Conservation (phyloP, 2,888 invertebrate species). For the Ophioninae sp. region DNA sequence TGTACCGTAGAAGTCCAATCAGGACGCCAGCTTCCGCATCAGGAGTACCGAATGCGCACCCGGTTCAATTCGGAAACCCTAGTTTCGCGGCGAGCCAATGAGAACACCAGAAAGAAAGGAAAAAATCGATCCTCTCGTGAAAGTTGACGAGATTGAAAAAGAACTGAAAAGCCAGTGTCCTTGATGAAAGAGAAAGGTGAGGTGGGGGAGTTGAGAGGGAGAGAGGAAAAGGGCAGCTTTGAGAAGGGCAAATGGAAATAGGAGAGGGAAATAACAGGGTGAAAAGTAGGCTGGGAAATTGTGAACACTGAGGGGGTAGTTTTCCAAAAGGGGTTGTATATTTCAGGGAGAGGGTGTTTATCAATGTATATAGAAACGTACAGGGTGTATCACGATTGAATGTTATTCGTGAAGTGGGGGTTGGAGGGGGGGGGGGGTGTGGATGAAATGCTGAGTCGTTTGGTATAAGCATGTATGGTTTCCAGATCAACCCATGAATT, state of each 20-base stretch:
- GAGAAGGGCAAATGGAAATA: not conserved
- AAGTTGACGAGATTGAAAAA: slow-evolving; percentile 59
- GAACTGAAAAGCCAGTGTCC: slow-evolving; percentile 45
- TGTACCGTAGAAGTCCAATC: not conserved
- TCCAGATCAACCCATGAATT: no score
- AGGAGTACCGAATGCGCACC: slow-evolving; percentile 22
- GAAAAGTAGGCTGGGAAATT: slow-evolving; percentile 60
- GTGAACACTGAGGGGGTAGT: slow-evolving; percentile 54
- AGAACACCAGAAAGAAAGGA: slow-evolving; percentile 29
- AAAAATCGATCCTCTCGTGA: slow-evolving; percentile 50
- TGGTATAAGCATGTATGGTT: no score
- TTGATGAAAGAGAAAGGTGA: not conserved
- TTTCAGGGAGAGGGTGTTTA: slow-evolving; percentile 24
- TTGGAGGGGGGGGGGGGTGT: no score
- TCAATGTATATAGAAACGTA: slow-evolving; percentile 1
- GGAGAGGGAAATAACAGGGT: slow-evolving; percentile 46
- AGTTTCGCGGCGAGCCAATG: slow-evolving; percentile 23
- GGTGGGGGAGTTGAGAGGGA: not conserved
- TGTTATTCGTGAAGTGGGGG: no score
- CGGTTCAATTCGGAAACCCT: slow-evolving; percentile 35
- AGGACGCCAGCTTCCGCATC: not conserved
- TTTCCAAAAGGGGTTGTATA: slow-evolving; percentile 49
- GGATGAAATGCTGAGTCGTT: no score
- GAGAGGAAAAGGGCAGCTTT: not conserved
- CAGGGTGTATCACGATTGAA: no score